phyloP scores from a whole-genome alignment of 2,888 invertebrate genomes.

The Megastigmus dorsalis region DNA sequence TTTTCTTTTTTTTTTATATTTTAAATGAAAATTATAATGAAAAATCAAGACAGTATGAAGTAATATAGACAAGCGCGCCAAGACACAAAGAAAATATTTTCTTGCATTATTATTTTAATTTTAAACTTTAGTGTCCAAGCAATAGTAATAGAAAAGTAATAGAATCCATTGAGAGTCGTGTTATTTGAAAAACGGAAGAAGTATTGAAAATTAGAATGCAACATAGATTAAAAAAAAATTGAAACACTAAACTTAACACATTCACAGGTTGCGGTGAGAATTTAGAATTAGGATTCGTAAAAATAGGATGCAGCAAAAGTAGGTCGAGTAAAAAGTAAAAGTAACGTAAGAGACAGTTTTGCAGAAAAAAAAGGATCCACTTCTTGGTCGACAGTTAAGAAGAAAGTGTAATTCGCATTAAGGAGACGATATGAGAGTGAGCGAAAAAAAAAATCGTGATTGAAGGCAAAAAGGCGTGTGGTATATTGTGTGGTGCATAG shows the following conservation, averaged over 20 bases:
- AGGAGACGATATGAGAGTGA: constrained; percentile 4
- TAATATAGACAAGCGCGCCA: constrained; percentile 29
- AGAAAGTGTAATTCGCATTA: constrained; percentile 42
- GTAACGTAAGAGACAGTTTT: constrained; percentile 48
- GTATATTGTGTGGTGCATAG: constrained; percentile 21
- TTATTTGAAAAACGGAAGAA: background rate
- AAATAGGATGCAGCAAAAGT: constrained; percentile 37
- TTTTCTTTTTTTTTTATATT: constrained; percentile 23
- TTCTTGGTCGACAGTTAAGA: constrained; percentile 37
- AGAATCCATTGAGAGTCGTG: constrained; percentile 19
- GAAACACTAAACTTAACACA: too few species aligned
- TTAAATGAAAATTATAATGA: constrained; percentile 26
- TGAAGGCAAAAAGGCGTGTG: constrained; percentile 40
- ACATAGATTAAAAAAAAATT: constrained; percentile 14
- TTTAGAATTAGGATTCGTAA: constrained; percentile 20
- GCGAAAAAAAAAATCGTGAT: constrained; percentile 29
- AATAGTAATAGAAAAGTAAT: constrained; percentile 14
- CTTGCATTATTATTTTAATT: constrained; percentile 11
- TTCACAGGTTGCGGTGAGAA: too few species aligned
- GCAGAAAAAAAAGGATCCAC: constrained; percentile 49
- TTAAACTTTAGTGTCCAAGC: constrained; percentile 14
- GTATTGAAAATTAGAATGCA: constrained; percentile 4
- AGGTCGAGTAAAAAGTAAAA: constrained; percentile 48
- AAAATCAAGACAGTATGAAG: constrained; percentile 13
- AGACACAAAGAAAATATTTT: constrained; percentile 16